A percentile compares a stretch with the other conserved stretches of the same genome.
These are phyloP conservation scores for Dexiosoma caninum DNA, from an alignment of 2,888 invertebrate species.

Conservation along the genomic window DNA sequence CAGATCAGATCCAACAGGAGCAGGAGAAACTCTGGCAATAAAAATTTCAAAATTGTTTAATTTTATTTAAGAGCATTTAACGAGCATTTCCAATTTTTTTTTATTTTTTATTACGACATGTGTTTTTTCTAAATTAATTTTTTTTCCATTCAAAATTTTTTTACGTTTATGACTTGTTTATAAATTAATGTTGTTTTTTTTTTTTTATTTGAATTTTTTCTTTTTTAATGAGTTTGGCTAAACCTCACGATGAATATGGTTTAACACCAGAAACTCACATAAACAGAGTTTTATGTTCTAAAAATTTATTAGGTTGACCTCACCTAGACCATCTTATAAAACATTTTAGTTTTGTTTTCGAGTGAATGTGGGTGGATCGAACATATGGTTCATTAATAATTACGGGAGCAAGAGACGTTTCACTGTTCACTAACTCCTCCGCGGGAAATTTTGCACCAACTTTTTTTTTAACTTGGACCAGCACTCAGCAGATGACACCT, in stretches of 20 bases:
- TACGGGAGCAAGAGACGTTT: too few species aligned
- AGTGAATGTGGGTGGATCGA: not conserved
- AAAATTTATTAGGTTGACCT: conserved; percentile 45
- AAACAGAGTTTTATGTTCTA: not conserved
- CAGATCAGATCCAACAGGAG: not conserved
- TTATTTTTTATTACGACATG: conserved; percentile 25
- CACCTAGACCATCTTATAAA: conserved; percentile 26
- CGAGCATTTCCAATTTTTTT: not conserved
- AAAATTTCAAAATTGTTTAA: conserved; percentile 27
- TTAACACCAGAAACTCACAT: conserved; percentile 16
- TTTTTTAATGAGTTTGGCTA: conserved; percentile 43
- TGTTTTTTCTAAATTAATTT: conserved; percentile 40
- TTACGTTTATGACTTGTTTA: conserved; percentile 43
- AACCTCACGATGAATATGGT: conserved; percentile 39
- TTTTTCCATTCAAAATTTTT: conserved; percentile 27
- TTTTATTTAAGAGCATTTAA: conserved; percentile 34
- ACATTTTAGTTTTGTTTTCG: not conserved
- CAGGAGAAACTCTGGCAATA: not conserved
- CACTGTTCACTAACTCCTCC: too few species aligned
- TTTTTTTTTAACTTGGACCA: too few species aligned
- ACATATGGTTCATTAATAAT: too few species aligned
- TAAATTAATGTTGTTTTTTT: conserved; percentile 17
- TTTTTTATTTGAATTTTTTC: not conserved
- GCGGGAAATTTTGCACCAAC: too few species aligned
- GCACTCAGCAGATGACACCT: too few species aligned